These are phyloP conservation scores for Ptilonorhynchus violaceus DNA, from an alignment of 2,113 vertebrate genomes.

Conservation along the genomic window DNA sequence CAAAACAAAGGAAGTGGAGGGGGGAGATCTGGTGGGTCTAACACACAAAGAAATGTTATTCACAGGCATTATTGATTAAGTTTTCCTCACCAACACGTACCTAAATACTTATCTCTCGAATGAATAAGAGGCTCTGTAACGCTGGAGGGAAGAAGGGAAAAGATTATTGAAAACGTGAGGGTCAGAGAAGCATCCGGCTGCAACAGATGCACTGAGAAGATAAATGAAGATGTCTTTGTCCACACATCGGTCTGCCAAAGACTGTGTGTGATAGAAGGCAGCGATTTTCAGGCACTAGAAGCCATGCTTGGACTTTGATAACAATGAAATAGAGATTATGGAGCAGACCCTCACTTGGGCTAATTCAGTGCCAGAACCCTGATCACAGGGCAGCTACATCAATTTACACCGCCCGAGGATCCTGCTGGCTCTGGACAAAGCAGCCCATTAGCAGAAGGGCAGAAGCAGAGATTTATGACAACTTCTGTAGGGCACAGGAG, in stretches of 20 bases:
- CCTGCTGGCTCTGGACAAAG: background rate
- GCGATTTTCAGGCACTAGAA: background rate
- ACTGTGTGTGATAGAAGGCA: background rate
- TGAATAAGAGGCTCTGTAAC: conserved; percentile 9
- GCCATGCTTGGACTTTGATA: conserved; percentile 5
- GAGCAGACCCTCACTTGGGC: background rate
- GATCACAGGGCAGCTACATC: background rate
- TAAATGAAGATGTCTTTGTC: conserved; percentile 40
- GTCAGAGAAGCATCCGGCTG: conserved; percentile 55
- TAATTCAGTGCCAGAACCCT: background rate
- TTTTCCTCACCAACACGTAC: conserved; percentile 13
- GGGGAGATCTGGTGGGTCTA: background rate
- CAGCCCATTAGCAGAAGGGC: background rate
- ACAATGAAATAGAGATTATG: background rate
- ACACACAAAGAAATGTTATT: conserved; percentile 35
- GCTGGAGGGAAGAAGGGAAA: conserved; percentile 27
- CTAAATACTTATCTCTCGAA: conserved; percentile 38
- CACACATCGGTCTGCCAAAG: conserved; percentile 6
- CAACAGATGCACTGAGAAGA: conserved; percentile 26
- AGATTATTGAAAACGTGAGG: conserved; percentile 55
- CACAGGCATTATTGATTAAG: conserved; percentile 47
- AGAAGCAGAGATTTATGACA: background rate
- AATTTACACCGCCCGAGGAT: background rate
- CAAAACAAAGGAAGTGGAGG: background rate
- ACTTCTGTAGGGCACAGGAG: background rate